Conservation (phyloP, 1,140 invertebrate genomes). For the Pogonomyrmex barbatus region DNA sequence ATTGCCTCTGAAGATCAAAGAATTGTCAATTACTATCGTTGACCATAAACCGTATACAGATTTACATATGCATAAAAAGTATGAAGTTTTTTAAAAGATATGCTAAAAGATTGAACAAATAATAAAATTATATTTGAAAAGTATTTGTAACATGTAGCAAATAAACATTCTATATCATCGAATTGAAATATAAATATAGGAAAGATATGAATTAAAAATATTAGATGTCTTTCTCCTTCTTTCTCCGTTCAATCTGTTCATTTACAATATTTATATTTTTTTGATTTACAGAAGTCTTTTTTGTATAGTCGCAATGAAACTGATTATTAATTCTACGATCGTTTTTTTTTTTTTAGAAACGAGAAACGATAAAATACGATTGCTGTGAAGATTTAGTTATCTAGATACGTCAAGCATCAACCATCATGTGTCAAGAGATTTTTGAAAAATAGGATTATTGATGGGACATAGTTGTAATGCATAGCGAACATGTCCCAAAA, state of each 20-base stretch:
- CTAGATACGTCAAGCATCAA: neutral
- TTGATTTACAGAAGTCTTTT: neutral
- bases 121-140: too few relatives aligned
- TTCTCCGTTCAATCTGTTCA: too few relatives aligned
- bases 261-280: too few relatives aligned
- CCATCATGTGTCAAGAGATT: neutral
- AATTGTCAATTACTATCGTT: neutral
- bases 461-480: neutral
- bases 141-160: too few relatives aligned
- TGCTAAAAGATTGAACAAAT: too few relatives aligned
- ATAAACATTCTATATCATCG: too few relatives aligned
- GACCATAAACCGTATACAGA: too few relatives aligned
- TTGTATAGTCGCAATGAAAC: neutral
- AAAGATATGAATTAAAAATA: too few relatives aligned
- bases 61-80: too few relatives aligned
- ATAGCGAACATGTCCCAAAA: neutral
- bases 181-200: too few relatives aligned
- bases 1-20: neutral
- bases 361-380: neutral
- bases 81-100: too few relatives aligned
- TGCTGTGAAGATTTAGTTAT: slow-evolving; percentile 13
- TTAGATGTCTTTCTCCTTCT: too few relatives aligned
- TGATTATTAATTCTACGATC: neutral
- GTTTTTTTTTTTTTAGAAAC: neutral
- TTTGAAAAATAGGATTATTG: slow-evolving; percentile 26